A percentile compares a stretch with the other conserved stretches of the same genome.
Evolutionary conservation across 2,113 vertebrate genomes (phyloP).

Genomic region (Stigmatopora argus): DNA sequence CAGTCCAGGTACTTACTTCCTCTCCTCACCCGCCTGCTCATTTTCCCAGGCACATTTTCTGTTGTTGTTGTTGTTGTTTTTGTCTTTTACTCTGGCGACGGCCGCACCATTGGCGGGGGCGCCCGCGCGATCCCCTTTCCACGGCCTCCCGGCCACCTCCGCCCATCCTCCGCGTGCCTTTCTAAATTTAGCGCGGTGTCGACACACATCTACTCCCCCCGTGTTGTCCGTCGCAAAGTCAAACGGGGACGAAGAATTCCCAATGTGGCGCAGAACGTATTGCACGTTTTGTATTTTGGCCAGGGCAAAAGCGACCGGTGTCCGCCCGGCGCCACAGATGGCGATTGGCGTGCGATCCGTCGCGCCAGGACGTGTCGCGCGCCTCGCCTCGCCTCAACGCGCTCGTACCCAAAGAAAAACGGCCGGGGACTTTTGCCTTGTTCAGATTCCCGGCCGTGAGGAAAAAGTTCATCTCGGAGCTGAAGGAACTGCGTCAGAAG

Average conservation of each 20-base stretch:
- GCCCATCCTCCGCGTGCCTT: slow-evolving; percentile 69
- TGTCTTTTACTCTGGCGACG: slow-evolving; percentile 19
- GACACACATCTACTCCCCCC: slow-evolving; percentile 29
- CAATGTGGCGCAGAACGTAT: background rate
- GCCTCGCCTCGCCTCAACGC: no score
- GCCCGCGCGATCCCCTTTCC: slow-evolving; percentile 28
- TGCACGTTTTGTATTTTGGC: background rate
- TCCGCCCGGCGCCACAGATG: no score
- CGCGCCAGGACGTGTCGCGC: no score
- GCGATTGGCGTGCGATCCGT: no score
- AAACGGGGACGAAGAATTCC: background rate
- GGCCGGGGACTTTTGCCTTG: background rate
- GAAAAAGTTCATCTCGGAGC: slow-evolving; percentile 95
- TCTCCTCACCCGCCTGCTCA: no score
- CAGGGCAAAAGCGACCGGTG: no score
- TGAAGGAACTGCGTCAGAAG: slow-evolving; percentile 93
- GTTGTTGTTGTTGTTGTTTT: background rate
- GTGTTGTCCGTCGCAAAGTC: slow-evolving; percentile 25
- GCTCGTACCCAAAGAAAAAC: no score
- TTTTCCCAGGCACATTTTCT: no score
- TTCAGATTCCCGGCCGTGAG: slow-evolving; percentile 91
- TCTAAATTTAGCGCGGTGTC: slow-evolving; percentile 68
- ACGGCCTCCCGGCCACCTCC: slow-evolving; percentile 27
- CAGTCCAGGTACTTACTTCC: slow-evolving; percentile 82
- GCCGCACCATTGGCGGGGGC: slow-evolving; percentile 1